Evolutionary conservation across 2,797 vertebrate species (phyloP), one percentile per base, ranked within the genome.

Genomic region (Ataeniobius toweri): DNA sequence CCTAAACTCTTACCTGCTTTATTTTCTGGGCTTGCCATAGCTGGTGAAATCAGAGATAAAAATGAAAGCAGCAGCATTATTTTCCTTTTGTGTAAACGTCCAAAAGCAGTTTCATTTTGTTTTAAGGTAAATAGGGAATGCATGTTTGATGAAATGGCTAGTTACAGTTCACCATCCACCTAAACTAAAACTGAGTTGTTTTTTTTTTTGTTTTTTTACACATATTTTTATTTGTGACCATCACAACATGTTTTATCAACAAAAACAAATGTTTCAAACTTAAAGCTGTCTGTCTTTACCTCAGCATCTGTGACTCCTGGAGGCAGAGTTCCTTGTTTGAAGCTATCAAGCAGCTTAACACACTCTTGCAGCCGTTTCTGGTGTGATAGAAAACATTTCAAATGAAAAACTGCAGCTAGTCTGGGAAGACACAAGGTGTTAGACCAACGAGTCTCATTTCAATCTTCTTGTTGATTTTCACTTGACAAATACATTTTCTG

Each of bases 11-110:
- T 93, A 98, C 97, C 97, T 99, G 98, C 85, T 97, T 98, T 87
- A 98, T 96, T 94, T 98, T 98, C 90, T 98, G 97, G 76, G 97
- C 97, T 83, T 95, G 93, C 97, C 97, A 99, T 85, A 99, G 96
- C 97, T 98, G 90, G 53, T 83, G 82, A 88, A 73, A 92, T 26
- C 89, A 4, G 91, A 77, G 80, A 74, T 3, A 68, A 44, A 28
- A 22, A 71, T 26, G 0, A 50, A 61, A 50, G 18, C 0, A 20
- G 22, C 24, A 24, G 8, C 55, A 10, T n/a, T 24, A 56, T 16
- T 18, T 51, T 51, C 28, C 28, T 61, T 12, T 61, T 28, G 26
- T 31, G 58, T 28, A 61, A 28, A 16, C 31, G 12, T 75, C 68
- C 8, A 74, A 28, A 73, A 2, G 24, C 3, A 24, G 48, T 28